These are phyloP conservation scores for Endotricha flammealis DNA, from an alignment of 2,888 invertebrate genomes.

Conservation along the genomic window DNA sequence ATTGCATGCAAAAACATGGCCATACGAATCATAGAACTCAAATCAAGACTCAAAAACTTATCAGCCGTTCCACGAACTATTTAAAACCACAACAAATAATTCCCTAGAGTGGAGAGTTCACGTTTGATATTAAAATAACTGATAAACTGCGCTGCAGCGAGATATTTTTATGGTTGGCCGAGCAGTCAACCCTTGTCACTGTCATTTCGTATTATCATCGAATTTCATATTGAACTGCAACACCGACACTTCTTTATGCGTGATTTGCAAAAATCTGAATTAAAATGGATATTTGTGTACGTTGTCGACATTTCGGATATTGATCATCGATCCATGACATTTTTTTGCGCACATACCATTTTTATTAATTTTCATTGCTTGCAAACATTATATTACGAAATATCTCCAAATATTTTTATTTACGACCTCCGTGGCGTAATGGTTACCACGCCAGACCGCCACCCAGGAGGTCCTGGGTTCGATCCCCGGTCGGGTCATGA, in stretches of 20 bases:
- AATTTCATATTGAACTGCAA: slow-evolving; percentile 64
- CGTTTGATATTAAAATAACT: slow-evolving; percentile 51
- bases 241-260: slow-evolving; percentile 28
- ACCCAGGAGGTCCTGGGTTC: too few relatives aligned
- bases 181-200: slow-evolving; percentile 65
- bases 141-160: slow-evolving; percentile 51
- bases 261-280: slow-evolving; percentile 21
- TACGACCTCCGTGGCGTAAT: too few relatives aligned
- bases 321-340: background rate
- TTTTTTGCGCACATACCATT: background rate
- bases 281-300: slow-evolving; percentile 11
- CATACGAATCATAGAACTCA: background rate
- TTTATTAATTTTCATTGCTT: too few relatives aligned
- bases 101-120: slow-evolving; percentile 15
- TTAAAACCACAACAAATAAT: background rate
- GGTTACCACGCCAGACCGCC: too few relatives aligned
- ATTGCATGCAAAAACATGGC: too few relatives aligned
- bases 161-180: slow-evolving; percentile 62
- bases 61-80: background rate
- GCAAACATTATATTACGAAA: too few relatives aligned
- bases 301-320: slow-evolving; percentile 1
- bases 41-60: background rate
- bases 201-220: slow-evolving; percentile 61
- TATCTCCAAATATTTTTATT: too few relatives aligned
- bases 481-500: too few relatives aligned